Conservation (phyloP, 2,888 invertebrate genomes). For the Girardia tigrina region DNA sequence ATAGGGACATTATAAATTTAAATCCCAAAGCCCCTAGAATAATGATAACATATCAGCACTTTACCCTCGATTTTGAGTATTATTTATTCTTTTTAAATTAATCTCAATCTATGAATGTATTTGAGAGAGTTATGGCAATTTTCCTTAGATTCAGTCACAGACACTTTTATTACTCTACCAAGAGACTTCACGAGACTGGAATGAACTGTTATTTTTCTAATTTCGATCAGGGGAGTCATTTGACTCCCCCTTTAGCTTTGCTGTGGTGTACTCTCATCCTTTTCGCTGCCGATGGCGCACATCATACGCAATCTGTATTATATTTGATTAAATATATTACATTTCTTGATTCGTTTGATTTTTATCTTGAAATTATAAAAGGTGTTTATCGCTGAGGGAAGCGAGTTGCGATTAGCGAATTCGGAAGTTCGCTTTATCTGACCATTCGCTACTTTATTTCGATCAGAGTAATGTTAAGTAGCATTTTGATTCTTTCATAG, state of each 20-base stretch:
- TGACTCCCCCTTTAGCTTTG: conserved; percentile 14
- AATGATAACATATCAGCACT: conserved; percentile 1
- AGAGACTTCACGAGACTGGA: background rate
- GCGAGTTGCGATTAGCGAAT: too few species aligned
- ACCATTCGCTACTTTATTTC: too few species aligned
- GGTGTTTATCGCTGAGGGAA: too few species aligned
- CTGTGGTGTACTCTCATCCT: background rate
- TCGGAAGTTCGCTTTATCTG: too few species aligned
- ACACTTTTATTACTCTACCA: background rate
- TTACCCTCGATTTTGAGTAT: background rate
- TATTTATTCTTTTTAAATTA: background rate
- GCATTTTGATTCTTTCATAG: too few species aligned
- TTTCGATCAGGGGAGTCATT: conserved; percentile 8
- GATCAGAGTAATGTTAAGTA: too few species aligned
- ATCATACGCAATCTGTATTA: conserved; percentile 12
- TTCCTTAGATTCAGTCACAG: background rate
- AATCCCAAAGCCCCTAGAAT: background rate
- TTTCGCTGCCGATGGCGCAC: background rate
- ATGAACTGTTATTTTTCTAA: background rate
- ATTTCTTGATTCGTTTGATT: too few species aligned
- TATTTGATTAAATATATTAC: conserved; percentile 2
- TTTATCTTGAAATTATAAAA: too few species aligned
- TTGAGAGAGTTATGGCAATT: background rate
- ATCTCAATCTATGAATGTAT: background rate
- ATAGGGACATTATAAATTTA: background rate